Evolutionary conservation across 1,140 invertebrate species (phyloP).

Genomic region (Mactra quadrangularis): DNA sequence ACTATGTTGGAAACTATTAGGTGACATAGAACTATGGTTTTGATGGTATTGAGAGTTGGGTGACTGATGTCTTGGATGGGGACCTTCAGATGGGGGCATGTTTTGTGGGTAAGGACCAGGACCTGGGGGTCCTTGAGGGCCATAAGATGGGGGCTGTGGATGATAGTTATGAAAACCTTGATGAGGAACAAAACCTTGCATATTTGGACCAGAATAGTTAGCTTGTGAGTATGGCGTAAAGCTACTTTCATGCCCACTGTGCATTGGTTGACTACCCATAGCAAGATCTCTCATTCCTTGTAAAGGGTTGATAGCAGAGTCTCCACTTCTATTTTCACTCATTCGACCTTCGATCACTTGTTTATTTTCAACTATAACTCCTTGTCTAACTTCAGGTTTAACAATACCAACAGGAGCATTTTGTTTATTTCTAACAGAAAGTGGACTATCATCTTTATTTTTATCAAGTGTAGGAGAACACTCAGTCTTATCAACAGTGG

Average conservation of each 20-base stretch:
- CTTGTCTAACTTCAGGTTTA: conserved; percentile 59
- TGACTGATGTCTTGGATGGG: conserved; percentile 9
- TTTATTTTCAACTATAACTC: conserved; percentile 59
- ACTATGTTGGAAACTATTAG: conserved; percentile 36
- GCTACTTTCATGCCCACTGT: conserved; percentile 2
- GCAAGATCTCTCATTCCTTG: conserved; percentile 57
- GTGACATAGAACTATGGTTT: conserved; percentile 49
- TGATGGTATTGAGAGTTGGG: too few relatives aligned
- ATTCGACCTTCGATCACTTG: conserved; percentile 26
- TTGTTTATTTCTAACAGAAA: conserved; percentile 57
- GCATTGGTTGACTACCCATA: conserved; percentile 40
- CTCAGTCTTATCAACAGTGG: conserved; percentile 3
- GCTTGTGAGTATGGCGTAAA: conserved; percentile 33
- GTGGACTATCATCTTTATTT: conserved; percentile 45
- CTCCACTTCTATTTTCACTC: conserved; percentile 13
- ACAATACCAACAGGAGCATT: conserved; percentile 60
- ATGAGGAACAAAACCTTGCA: conserved; percentile 31
- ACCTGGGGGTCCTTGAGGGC: background rate
- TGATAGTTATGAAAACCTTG: conserved; percentile 45
- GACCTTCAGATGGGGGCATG: background rate
- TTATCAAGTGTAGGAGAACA: conserved; percentile 12
- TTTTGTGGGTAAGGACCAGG: conserved; percentile 17
- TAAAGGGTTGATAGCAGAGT: conserved; percentile 27
- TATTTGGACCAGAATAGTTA: conserved; percentile 12
- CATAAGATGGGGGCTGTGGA: conserved; percentile 8